phyloP scores from a whole-genome alignment of 1,140 invertebrate species.

The Phymastichus coffea region DNA sequence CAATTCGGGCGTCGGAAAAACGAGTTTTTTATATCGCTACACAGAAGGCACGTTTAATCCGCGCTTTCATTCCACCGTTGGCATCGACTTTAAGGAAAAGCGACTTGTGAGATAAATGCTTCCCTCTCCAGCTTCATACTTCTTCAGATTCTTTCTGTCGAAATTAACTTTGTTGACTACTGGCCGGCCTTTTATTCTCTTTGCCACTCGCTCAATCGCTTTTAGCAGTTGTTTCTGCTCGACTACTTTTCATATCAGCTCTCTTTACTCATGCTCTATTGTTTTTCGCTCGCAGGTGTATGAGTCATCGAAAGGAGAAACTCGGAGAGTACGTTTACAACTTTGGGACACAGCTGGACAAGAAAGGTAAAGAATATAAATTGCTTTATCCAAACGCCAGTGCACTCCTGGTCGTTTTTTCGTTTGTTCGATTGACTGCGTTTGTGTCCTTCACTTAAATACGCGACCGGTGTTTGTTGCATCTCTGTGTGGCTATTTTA shows the following conservation, averaged over 20 bases:
- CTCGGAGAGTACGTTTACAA: slow-evolving; percentile 86
- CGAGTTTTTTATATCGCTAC: slow-evolving; percentile 92
- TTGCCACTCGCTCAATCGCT: neutral
- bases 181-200: neutral
- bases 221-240: too few relatives aligned
- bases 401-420: too few relatives aligned
- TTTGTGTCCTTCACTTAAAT: too few relatives aligned
- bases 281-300: slow-evolving; percentile 66
- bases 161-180: neutral
- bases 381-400: too few relatives aligned
- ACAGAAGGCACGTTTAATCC: slow-evolving; percentile 90
- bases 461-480: too few relatives aligned
- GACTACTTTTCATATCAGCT: too few relatives aligned
- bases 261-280: too few relatives aligned
- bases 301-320: slow-evolving; percentile 69
- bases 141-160: slow-evolving; percentile 13
- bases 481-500: too few relatives aligned
- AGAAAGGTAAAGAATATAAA: slow-evolving; percentile 64
- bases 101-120: slow-evolving; percentile 71
- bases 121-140: slow-evolving; percentile 19
- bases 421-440: too few relatives aligned
- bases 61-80: slow-evolving; percentile 95
- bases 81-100: slow-evolving; percentile 97
- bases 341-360: slow-evolving; percentile 97
- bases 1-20: slow-evolving; percentile 92